Conservation (phyloP, 2,113 vertebrate genomes). For the Ageneiosus marmoratus region DNA sequence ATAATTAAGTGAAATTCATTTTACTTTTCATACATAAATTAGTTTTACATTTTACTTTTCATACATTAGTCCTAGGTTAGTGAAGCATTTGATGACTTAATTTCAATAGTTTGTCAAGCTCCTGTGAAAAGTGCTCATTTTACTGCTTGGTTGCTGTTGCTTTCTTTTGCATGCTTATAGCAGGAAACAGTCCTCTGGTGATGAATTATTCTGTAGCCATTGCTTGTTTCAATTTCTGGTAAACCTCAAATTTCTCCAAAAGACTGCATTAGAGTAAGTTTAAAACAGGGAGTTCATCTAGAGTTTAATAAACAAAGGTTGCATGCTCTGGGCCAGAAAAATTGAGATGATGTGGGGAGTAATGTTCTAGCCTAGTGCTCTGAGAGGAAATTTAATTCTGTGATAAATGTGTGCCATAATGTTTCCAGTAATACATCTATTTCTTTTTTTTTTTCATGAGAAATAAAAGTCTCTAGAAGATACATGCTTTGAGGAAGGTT, state of each 20-base stretch:
- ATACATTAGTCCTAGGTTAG: not conserved
- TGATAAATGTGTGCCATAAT: slow-evolving; percentile 33
- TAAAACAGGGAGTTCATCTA: slow-evolving; percentile 24
- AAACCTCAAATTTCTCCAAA: not conserved
- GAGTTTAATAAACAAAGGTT: slow-evolving; percentile 18
- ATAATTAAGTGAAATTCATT: not conserved
- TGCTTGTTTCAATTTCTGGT: not conserved
- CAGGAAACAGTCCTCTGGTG: not conserved
- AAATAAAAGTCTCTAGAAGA: slow-evolving; percentile 28
- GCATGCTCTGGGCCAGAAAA: slow-evolving; percentile 20
- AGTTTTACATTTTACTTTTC: no score
- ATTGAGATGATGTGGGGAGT: slow-evolving; percentile 12
- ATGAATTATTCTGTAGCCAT: not conserved
- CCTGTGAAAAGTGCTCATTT: not conserved
- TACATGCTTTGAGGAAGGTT: slow-evolving; percentile 16
- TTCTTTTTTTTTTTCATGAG: slow-evolving; percentile 31
- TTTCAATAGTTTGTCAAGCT: not conserved
- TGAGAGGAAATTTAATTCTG: slow-evolving; percentile 27
- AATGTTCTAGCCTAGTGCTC: slow-evolving; percentile 24
- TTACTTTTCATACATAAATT: not conserved
- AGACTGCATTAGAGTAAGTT: not conserved
- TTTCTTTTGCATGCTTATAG: not conserved
- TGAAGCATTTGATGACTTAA: not conserved
- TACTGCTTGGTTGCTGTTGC: not conserved
- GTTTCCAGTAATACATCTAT: slow-evolving; percentile 32